Evolutionary conservation across 2,888 invertebrate species (phyloP).

Genomic region (Acleris holmiana): DNA sequence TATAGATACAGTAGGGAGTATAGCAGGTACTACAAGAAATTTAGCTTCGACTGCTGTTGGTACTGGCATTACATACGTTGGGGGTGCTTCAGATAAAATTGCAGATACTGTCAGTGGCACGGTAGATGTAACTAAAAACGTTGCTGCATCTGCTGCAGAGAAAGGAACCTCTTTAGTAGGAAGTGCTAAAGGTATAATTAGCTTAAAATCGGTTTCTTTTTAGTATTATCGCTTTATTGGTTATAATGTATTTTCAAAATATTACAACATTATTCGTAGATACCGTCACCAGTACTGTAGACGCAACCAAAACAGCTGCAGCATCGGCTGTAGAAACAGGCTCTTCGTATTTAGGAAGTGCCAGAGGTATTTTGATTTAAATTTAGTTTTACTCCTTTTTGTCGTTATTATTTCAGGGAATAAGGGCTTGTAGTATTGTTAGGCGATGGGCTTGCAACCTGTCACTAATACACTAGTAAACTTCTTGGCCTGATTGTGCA

Average conservation of each 20-base stretch:
- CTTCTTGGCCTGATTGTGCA: no score
- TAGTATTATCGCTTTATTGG: no score
- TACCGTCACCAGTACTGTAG: conserved; percentile 17
- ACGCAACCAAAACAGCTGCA: conserved; percentile 9
- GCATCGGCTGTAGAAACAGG: conserved; percentile 16
- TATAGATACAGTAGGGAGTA: conserved; percentile 56
- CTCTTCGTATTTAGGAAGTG: conserved; percentile 37
- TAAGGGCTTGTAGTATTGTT: no score
- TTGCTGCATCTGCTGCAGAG: conserved; percentile 44
- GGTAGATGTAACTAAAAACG: conserved; percentile 41
- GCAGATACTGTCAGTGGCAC: conserved; percentile 10
- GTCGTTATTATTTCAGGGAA: conserved; percentile 32
- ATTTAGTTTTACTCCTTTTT: not conserved
- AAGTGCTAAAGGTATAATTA: conserved; percentile 38
- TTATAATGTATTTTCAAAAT: no score
- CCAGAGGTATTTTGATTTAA: conserved; percentile 36
- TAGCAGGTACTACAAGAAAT: conserved; percentile 59
- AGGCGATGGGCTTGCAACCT: no score
- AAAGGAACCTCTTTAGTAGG: conserved; percentile 41
- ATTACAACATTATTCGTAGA: conserved; percentile 6
- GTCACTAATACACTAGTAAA: no score
- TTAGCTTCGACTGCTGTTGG: conserved; percentile 56
- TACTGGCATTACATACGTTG: conserved; percentile 54
- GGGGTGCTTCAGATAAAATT: conserved; percentile 46
- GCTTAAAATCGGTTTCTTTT: not conserved